Evolutionary conservation across 2,797 vertebrate genomes (phyloP).

Genomic region (Phyllotis vaccarum): DNA sequence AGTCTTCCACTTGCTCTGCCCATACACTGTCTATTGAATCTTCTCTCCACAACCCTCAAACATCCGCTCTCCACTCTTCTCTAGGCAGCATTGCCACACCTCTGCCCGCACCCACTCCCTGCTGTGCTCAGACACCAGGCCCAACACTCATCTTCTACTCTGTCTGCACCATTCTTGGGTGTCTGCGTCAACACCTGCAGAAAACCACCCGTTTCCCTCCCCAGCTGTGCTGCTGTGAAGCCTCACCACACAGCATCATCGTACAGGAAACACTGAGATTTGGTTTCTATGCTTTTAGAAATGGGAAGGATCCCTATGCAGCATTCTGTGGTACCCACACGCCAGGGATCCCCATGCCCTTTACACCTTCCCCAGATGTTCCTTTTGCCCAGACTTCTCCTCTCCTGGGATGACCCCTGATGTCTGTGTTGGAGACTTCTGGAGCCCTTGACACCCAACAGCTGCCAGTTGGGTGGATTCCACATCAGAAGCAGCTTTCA

Average conservation of each 20-base stretch:
- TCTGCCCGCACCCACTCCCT: background rate
- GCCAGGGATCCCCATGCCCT: accelerated
- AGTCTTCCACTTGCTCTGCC: background rate
- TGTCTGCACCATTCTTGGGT: background rate
- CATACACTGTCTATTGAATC: background rate
- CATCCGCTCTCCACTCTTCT: background rate
- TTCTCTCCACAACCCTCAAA: background rate
- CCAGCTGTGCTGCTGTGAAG: background rate
- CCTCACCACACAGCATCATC: background rate
- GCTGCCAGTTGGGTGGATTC: background rate
- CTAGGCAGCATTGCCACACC: background rate
- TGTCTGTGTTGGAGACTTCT: background rate
- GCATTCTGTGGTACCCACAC: accelerated
- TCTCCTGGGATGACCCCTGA: background rate
- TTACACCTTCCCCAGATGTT: too few species aligned
- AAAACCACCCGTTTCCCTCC: background rate
- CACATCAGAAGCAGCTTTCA: background rate
- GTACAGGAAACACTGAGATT: background rate
- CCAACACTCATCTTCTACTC: background rate
- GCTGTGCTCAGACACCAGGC: background rate
- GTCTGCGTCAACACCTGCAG: background rate
- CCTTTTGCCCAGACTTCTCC: background rate
- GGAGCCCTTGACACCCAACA: background rate
- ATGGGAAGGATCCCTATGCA: background rate
- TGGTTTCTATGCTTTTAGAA: background rate